Evolutionary conservation across 2,113 vertebrate species (phyloP).

Genomic region (Halcyon malimbica): DNA sequence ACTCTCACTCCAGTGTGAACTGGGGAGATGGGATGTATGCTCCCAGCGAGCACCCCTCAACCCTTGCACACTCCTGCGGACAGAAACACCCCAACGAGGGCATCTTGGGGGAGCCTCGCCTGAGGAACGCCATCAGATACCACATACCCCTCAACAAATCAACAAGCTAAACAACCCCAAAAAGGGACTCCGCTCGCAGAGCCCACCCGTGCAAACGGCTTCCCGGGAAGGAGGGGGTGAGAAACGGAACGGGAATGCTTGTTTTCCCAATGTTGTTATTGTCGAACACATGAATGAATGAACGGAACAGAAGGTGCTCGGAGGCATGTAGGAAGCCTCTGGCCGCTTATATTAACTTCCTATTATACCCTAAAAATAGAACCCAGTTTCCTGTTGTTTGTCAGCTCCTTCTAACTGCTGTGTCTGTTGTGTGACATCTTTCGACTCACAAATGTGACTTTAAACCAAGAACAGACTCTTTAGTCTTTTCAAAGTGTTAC

Average conservation of each 20-base stretch:
- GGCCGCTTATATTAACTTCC: constrained; percentile 66
- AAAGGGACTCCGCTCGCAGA: not conserved
- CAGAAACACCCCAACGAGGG: not conserved
- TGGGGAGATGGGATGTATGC: not conserved
- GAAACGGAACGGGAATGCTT: constrained; percentile 25
- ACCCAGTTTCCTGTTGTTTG: constrained; percentile 73
- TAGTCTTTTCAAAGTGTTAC: not conserved
- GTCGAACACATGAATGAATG: constrained; percentile 46
- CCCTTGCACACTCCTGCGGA: not conserved
- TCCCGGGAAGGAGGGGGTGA: not conserved
- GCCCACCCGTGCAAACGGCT: not conserved
- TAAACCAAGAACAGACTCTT: not conserved
- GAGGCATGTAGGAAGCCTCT: constrained; percentile 69
- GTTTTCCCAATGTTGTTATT: constrained; percentile 55
- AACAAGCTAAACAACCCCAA: not conserved
- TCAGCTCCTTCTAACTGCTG: constrained; percentile 38
- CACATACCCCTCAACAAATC: not conserved
- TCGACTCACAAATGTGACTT: not conserved
- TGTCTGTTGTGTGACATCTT: constrained; percentile 41
- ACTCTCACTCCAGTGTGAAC: not conserved
- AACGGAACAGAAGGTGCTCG: constrained; percentile 63
- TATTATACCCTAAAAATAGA: constrained; percentile 79
- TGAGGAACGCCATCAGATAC: not conserved
- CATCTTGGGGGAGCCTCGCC: not conserved
- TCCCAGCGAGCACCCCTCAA: not conserved